A percentile compares a stretch with the other conserved stretches of the same genome.
These are phyloP conservation scores for Parotia lawesii DNA, from an alignment of 2,113 vertebrate genomes.

Conservation along the genomic window DNA sequence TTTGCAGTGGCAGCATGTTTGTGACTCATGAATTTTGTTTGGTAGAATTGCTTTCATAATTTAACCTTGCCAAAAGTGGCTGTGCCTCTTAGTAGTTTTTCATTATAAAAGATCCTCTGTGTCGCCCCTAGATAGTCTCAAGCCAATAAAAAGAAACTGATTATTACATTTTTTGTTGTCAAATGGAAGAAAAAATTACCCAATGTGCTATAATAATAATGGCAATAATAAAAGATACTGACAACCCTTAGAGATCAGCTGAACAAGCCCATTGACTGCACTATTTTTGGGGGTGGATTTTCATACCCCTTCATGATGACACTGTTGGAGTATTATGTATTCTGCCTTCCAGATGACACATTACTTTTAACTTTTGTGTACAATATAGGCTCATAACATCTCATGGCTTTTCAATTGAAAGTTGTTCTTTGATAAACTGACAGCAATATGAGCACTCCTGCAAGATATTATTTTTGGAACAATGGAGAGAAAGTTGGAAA, in stretches of 20 bases:
- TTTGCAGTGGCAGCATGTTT: background rate
- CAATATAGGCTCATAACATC: background rate
- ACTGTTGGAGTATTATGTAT: background rate
- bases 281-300: background rate
- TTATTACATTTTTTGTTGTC: constrained; percentile 28
- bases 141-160: constrained; percentile 44
- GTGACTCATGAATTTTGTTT: constrained; percentile 30
- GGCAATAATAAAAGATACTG: constrained; percentile 41
- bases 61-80: constrained; percentile 15
- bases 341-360: constrained; percentile 1
- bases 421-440: background rate
- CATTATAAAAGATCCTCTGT: constrained; percentile 33
- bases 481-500: background rate
- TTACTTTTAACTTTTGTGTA: background rate
- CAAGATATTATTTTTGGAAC: background rate
- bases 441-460: background rate
- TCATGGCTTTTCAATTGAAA: background rate
- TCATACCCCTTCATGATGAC: background rate
- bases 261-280: background rate
- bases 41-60: constrained; percentile 50
- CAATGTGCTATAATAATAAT: constrained; percentile 22
- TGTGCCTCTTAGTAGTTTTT: background rate
- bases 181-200: constrained; percentile 30
- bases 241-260: background rate
- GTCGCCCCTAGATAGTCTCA: background rate